Base-by-base conservation (phyloP, 2,113 vertebrate species). In the Odontesthes bonariensis region DNA sequence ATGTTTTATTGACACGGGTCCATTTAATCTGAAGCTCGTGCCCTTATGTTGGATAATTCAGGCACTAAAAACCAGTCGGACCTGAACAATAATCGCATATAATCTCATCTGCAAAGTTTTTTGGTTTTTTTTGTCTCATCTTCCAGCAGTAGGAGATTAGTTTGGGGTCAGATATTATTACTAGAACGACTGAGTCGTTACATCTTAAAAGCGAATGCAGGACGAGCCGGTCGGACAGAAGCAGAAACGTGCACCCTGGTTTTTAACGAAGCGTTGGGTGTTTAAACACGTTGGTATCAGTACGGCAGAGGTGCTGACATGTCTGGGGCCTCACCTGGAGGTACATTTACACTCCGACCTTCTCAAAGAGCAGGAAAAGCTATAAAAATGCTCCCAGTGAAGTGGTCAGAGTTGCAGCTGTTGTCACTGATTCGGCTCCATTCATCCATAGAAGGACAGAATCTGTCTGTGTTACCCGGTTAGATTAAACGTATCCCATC, bases 11-110 rank as follows among this genome's bases (percentile, higher is more conserved):
- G 42, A 16, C 16, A 14, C 13, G 3, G n/a, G 64, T 74, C 60
- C 10, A 69, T 65, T 55, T 3, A 1, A 22, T 63, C 49, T 59
- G 38, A 63, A 71, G 20, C 57, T 73, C 70, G 76, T 33, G 54
- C 53, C 38, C 63, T 83, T 11, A 64, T 31, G 5, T 76, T 42
- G 0, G 14, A 66, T 56, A 33, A 79, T 77, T 70, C 65, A 75
- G 51, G 33, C 66, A 55, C 61, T 49, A 66, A 69, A 81, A 69
- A 81, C 12, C 19, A 22, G 54, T 66, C 42, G 54, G 73, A 80
- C 62, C 49, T 74, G 67, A 81, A 51, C 63, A 33, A 75, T 83
- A 64, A 89, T 73, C 53, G 65, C 10, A 20, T 73, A 75, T 83
- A 64, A 89, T 73, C 53, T 68, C 10, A 20, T 73, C 63, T 76